Base-by-base conservation (phyloP, 1,140 invertebrate species). In the Rhizoglyphus robini region DNA sequence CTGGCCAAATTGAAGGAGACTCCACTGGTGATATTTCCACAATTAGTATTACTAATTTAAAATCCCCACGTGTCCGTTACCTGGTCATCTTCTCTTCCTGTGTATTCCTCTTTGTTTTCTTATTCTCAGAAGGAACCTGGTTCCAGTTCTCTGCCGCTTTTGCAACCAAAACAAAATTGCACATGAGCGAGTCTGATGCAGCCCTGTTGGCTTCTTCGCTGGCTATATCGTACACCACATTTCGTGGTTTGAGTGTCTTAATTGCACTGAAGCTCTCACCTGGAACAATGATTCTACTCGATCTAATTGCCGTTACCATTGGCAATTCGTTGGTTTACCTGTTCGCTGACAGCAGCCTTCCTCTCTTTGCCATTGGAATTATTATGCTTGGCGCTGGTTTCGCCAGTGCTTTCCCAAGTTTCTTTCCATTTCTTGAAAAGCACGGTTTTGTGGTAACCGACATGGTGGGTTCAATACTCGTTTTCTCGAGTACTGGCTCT, bases 391-490 rank as follows among this genome's bases (percentile, higher is more conserved):
- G 48, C 25, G 49, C 30, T 32, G 48, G 63, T 11, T 66, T 66
- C 18, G 25, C 30, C 5, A 48, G 20, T 1, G 48, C 67, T 1
- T 59, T 49, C 3, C 34, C 60, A 0, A 36, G 62, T 29, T 29
- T 67, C 3, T 66, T 51, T 34, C 34, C 62, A 27, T 58, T 58
- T 41, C n/a, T 65, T 20, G 63, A 64, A 27, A 15, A 25, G 23
- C 8, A 68, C 20, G 36, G 46, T 13, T 32, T 66, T 2, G 32
- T 18, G 49, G 18, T 66, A 32, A 18, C 68, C 60, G 4, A 70
- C 23, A 41, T 65, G 63, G 15, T 66, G 23, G 29, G 68, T 49
- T 66, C 67, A 64, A 36, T 67, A 23, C 15, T 67, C 30, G 13
- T 63, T 38, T 41, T 67, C 20, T 15, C 25, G 48, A 5, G 48